Percentiles rank a stretch among this genome's conserved stretches.
Evolutionary conservation across 2,797 vertebrate species (phyloP).

Genomic region (Rhinella marina): DNA sequence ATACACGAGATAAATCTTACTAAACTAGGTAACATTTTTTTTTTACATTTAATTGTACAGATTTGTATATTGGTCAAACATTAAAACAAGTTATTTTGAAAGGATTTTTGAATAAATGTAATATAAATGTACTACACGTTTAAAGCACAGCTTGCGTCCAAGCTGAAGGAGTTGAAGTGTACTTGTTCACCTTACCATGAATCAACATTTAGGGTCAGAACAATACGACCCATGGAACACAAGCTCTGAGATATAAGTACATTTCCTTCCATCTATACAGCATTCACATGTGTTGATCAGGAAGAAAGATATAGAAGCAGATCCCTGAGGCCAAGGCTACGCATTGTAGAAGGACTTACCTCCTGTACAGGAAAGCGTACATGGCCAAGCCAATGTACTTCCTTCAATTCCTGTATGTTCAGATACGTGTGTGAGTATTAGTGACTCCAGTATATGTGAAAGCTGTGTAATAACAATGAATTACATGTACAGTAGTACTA

Average conservation of each 20-base stretch:
- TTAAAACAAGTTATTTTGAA: neutral
- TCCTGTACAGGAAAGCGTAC: neutral
- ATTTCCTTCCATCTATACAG: neutral
- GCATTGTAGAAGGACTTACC: neutral
- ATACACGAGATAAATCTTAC: too few relatives aligned
- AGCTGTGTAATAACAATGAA: neutral
- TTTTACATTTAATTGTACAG: too few relatives aligned
- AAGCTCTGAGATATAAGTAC: neutral
- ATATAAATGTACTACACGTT: neutral
- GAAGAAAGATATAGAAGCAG: neutral
- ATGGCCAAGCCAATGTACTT: neutral
- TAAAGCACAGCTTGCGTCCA: neutral
- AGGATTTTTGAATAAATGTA: neutral
- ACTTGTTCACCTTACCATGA: neutral
- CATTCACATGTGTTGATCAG: neutral
- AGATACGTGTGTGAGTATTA: neutral
- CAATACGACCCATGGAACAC: neutral
- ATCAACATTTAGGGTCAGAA: neutral
- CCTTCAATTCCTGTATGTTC: neutral
- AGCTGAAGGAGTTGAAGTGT: neutral
- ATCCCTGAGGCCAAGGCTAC: constrained; percentile 25
- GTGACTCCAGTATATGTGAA: neutral
- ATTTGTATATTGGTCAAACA: neutral
- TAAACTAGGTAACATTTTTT: too few relatives aligned
- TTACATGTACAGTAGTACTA: neutral